Percentiles rank a stretch among this genome's conserved stretches.
Conservation (phyloP, 2,797 vertebrate genomes). For the Falco berigora region DNA sequence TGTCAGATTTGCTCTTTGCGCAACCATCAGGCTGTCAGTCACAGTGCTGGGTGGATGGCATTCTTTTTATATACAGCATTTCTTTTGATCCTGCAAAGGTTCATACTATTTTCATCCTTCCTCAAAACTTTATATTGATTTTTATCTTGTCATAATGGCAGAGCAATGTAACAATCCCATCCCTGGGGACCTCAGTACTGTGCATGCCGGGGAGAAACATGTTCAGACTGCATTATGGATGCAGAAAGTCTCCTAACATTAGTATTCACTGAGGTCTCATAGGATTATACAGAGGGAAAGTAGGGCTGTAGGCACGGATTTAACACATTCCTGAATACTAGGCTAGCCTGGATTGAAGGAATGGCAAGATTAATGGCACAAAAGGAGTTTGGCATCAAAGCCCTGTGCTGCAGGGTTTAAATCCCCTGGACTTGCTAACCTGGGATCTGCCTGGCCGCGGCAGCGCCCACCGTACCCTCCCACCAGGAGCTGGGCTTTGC, state of each 20-base stretch:
- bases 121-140: not conserved
- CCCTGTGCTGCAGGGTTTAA: not conserved
- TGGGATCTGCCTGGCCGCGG: accelerated
- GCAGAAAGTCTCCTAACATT: not conserved
- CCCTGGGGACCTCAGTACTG: not conserved
- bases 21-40: not conserved
- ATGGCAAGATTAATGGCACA: not conserved
- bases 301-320: not conserved
- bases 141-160: not conserved
- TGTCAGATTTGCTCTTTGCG: not conserved
- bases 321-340: not conserved
- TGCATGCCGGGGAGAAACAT: accelerated
- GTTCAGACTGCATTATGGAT: not conserved
- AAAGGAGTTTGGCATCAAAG: not conserved
- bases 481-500: not conserved
- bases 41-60: not conserved
- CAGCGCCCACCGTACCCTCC: not conserved
- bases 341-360: not conserved
- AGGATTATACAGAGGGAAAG: not conserved
- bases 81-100: not conserved
- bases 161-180: not conserved
- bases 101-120: not conserved
- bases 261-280: too few relatives aligned
- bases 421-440: not conserved
- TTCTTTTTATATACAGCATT: not conserved